Percentiles rank a stretch among this genome's conserved stretches.
phyloP scores from a whole-genome alignment of 2,888 invertebrate species.

The Isotomurus palustris region DNA sequence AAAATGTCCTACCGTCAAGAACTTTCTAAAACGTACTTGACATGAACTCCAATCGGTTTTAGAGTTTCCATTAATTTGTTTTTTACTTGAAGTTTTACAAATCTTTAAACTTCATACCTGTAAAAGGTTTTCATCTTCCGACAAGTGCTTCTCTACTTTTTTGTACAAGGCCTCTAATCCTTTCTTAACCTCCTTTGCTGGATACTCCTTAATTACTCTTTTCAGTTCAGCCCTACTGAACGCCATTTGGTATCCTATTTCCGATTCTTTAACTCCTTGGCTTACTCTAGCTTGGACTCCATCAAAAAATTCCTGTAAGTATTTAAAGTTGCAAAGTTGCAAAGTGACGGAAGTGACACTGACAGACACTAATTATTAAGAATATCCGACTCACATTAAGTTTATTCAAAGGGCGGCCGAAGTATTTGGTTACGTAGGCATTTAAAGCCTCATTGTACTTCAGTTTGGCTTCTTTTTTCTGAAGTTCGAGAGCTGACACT shows the following conservation, averaged over 20 bases:
- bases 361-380: background rate
- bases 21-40: no score
- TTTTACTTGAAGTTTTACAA: no score
- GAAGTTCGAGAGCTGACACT: slow-evolving; percentile 77
- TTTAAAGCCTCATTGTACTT: slow-evolving; percentile 84
- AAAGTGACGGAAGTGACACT: background rate
- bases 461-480: slow-evolving; percentile 83
- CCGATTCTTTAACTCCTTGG: slow-evolving; percentile 90
- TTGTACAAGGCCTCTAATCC: slow-evolving; percentile 87
- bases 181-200: slow-evolving; percentile 85
- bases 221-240: slow-evolving; percentile 95
- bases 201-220: slow-evolving; percentile 91
- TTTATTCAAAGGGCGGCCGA: slow-evolving; percentile 88
- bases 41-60: no score
- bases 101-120: no score
- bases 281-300: slow-evolving; percentile 90
- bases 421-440: slow-evolving; percentile 88
- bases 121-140: slow-evolving; percentile 86
- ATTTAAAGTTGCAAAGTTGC: slow-evolving; percentile 4
- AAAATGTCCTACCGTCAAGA: no score
- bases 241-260: slow-evolving; percentile 95
- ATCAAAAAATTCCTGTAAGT: slow-evolving; percentile 83
- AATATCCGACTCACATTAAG: slow-evolving; percentile 63
- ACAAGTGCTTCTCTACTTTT: slow-evolving; percentile 95
- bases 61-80: no score